These are phyloP conservation scores for Coleophora flavipennella DNA, from an alignment of 2,888 invertebrate species.

Conservation along the genomic window DNA sequence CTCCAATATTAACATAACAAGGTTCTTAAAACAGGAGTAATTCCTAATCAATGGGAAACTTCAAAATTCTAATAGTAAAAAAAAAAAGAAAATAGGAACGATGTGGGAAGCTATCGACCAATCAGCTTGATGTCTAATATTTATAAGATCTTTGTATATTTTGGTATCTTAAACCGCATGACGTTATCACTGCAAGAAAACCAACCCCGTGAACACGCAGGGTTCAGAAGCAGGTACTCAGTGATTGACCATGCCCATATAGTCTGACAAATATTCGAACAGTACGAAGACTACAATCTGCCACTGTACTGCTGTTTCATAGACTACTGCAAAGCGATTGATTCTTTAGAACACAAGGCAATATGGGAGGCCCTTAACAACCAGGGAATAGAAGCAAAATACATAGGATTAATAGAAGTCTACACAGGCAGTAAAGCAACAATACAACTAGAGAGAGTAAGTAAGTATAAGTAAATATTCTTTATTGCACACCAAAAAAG, in stretches of 20 bases:
- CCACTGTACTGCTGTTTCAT: not conserved
- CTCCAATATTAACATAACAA: not conserved
- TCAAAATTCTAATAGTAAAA: not conserved
- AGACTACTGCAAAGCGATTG: not conserved
- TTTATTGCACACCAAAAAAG: too few species aligned
- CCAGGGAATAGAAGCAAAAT: not conserved
- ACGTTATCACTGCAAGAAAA: not conserved
- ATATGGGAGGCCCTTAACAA: not conserved
- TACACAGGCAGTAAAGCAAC: not conserved
- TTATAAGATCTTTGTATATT: not conserved
- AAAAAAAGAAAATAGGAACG: not conserved
- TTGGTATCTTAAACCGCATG: not conserved
- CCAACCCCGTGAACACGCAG: not conserved
- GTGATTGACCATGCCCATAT: not conserved
- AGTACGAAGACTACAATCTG: not conserved
- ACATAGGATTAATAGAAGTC: not conserved
- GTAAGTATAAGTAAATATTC: too few species aligned
- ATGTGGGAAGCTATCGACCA: not conserved
- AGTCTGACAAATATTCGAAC: not conserved
- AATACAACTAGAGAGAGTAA: not conserved
- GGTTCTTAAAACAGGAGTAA: not conserved
- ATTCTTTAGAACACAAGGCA: not conserved
- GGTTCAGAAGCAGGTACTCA: not conserved
- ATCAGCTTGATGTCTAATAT: not conserved
- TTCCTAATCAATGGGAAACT: not conserved